Conservation (phyloP, 2,888 invertebrate genomes). For the Leptodirus hochenwartii region DNA sequence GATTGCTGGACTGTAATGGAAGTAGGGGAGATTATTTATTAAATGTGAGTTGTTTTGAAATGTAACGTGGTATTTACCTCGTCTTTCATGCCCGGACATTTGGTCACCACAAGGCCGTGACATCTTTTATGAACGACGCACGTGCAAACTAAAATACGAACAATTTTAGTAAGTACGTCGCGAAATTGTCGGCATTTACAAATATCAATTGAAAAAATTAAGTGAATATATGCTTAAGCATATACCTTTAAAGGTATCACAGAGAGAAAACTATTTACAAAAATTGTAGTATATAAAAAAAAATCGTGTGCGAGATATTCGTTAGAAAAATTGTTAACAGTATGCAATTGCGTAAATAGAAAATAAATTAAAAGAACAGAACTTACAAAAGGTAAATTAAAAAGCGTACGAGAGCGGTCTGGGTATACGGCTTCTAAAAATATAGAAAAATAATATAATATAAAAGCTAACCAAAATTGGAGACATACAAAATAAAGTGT, state of each 20-base stretch:
- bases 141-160: slow-evolving; percentile 62
- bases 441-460: slow-evolving; percentile 16
- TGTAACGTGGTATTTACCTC: slow-evolving; percentile 33
- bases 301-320: too few relatives aligned
- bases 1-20: slow-evolving; percentile 29
- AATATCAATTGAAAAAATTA: neutral
- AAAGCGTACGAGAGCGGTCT: slow-evolving; percentile 23
- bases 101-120: slow-evolving; percentile 91
- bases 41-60: neutral
- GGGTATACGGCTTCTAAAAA: slow-evolving; percentile 26
- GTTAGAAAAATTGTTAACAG: too few relatives aligned
- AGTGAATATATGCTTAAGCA: slow-evolving; percentile 3
- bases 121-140: slow-evolving; percentile 99
- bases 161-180: slow-evolving; percentile 6
- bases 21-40: slow-evolving; percentile 8
- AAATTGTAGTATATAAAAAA: too few relatives aligned
- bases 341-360: slow-evolving; percentile 10
- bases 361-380: slow-evolving; percentile 18
- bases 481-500: too few relatives aligned
- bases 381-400: slow-evolving; percentile 24
- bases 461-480: slow-evolving; percentile 9
- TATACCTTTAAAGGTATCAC: too few relatives aligned
- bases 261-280: too few relatives aligned
- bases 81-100: slow-evolving; percentile 96
- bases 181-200: neutral